These are phyloP conservation scores for Teleogryllus oceanicus DNA, from an alignment of 2,888 invertebrate species.

Conservation along the genomic window DNA sequence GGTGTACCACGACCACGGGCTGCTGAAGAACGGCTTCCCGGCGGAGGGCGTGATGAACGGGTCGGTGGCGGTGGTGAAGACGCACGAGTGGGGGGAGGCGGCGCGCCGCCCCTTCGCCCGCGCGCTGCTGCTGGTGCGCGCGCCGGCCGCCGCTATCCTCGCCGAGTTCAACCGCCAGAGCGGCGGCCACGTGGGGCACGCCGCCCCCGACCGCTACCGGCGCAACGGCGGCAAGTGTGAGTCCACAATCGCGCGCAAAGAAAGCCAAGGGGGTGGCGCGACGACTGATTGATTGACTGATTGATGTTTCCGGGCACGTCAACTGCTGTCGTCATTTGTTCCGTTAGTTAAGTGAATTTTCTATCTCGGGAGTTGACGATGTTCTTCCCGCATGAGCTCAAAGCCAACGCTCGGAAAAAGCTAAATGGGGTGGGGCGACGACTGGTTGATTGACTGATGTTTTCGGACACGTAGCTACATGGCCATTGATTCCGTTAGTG, in stretches of 20 bases:
- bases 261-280: too few species aligned
- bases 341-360: too few species aligned
- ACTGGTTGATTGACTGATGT: too few species aligned
- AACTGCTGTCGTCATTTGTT: too few species aligned
- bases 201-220: conserved; percentile 63
- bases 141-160: conserved; percentile 68
- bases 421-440: too few species aligned
- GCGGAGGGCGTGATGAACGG: conserved; percentile 73
- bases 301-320: too few species aligned
- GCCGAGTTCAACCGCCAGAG: conserved; percentile 78
- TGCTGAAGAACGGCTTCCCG: conserved; percentile 74
- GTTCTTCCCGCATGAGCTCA: too few species aligned
- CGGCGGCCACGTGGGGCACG: conserved; percentile 76
- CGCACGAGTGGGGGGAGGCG: conserved; percentile 67
- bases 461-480: too few species aligned
- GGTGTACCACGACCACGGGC: conserved; percentile 75
- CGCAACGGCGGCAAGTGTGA: conserved; percentile 61
- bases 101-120: conserved; percentile 60
- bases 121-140: conserved; percentile 67
- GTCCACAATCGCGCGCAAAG: conserved; percentile 37
- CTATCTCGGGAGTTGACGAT: too few species aligned
- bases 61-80: conserved; percentile 73
- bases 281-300: too few species aligned
- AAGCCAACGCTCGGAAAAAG: too few species aligned
- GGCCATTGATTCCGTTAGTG: too few species aligned